Evolutionary conservation across 2,113 vertebrate species (phyloP), one percentile per base, ranked within the genome.

Genomic region (Prietella phreatophila): DNA sequence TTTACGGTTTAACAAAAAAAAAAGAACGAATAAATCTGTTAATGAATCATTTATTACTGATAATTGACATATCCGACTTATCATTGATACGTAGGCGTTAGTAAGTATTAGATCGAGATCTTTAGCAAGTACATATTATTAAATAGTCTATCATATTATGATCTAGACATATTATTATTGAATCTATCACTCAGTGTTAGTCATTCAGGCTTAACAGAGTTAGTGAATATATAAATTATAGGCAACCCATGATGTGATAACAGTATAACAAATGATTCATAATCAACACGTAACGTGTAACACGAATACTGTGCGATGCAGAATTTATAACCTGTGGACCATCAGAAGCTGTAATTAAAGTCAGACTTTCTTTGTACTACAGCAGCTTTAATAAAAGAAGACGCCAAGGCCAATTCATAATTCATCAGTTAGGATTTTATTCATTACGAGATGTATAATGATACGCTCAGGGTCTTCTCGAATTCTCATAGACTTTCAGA

Each of bases 301-400:
- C 42, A 50, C 0, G 42, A 50, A n/a, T 78, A 4, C 42, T n/a
- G 25, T 15, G 25, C 47, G 11, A 22, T 22, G 55, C 33, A 39
- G 55, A 39, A 25, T 58, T 81, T 17, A 58, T 81, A 20, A 81
- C 79, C 17, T 13, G 55, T 58, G 53, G 53, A 33, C 17, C 17
- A 36, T 58, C 30, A 36, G 8, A 58, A n/a, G 79, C n/a, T 81
- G 53, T 81, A 58, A 33, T 81, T 58, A 36, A 20, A 82, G 55
- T 60, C 33, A 25, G 25, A 60, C n/a, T 7, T 55, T 80, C 33
- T 73, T 85, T 58, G 67, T 19, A 5, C 30, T 58, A n/a, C 17
- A 58, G 67, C 84, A 56, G 53, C 39, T 60, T 76, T 36, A 19
- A 75, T 85, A 78, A 78, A 76, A 25, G 27, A 61, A 76, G 53